phyloP scores from a whole-genome alignment of 2,888 invertebrate species.

The Eristalinus sepulchralis region DNA sequence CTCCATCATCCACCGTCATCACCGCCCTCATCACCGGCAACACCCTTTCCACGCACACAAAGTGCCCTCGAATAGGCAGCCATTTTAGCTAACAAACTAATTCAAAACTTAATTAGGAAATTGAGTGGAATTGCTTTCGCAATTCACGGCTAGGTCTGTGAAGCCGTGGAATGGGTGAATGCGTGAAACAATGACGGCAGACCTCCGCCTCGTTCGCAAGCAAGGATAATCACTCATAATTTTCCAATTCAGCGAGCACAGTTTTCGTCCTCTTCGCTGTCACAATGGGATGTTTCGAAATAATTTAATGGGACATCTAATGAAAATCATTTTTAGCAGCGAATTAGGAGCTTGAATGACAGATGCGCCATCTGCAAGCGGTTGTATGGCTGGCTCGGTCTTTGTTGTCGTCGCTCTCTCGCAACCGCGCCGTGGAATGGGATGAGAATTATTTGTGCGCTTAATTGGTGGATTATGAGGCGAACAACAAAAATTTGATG shows the following conservation, averaged over 20 bases:
- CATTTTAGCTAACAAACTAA: slow-evolving; percentile 41
- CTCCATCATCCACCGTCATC: slow-evolving; percentile 1
- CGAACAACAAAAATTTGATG: slow-evolving; percentile 36
- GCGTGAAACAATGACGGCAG: neutral
- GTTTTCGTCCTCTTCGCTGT: slow-evolving; percentile 36
- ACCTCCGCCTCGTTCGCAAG: slow-evolving; percentile 23
- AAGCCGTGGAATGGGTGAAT: neutral
- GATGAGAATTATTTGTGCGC: slow-evolving; percentile 39
- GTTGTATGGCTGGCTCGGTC: neutral
- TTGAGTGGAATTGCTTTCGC: slow-evolving; percentile 60
- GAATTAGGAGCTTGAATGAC: slow-evolving; percentile 59
- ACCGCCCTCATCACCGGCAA: neutral
- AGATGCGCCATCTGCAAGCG: slow-evolving; percentile 54
- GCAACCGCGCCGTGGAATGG: neutral
- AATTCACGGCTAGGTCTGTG: slow-evolving; percentile 7
- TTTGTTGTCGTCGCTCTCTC: neutral
- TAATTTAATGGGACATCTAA: slow-evolving; percentile 70
- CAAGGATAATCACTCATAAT: slow-evolving; percentile 68
- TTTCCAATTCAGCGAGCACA: slow-evolving; percentile 56
- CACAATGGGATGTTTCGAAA: slow-evolving; percentile 64
- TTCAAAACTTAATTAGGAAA: slow-evolving; percentile 62
- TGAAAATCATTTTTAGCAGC: slow-evolving; percentile 64
- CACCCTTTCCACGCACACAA: neutral
- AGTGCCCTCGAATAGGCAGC: slow-evolving; percentile 7
- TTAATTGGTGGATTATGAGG: slow-evolving; percentile 60